phyloP scores from a whole-genome alignment of 2,888 invertebrate genomes.

The Chrysotoxum bicinctum region DNA sequence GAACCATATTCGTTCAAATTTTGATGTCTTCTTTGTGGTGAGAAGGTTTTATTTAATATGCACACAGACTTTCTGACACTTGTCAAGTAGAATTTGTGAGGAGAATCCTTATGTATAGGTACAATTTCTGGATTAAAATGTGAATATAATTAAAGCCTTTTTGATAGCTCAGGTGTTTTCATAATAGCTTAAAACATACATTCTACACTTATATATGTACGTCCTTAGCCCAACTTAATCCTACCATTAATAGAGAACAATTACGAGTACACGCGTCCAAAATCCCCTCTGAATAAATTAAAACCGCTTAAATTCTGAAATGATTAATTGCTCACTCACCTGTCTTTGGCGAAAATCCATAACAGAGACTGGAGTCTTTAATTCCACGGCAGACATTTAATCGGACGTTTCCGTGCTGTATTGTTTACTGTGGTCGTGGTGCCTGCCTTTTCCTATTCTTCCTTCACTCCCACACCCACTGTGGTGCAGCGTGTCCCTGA shows the following conservation, averaged over 20 bases:
- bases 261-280: neutral
- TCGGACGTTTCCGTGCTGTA: conserved; percentile 57
- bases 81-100: too few species aligned
- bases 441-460: neutral
- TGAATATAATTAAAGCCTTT: neutral
- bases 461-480: neutral
- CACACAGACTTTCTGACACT: too few species aligned
- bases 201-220: neutral
- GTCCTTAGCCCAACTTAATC: conserved; percentile 24
- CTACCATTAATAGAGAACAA: conserved; percentile 2
- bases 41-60: too few species aligned
- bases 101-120: too few species aligned
- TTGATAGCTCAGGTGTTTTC: neutral
- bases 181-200: neutral
- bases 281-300: conserved; percentile 36
- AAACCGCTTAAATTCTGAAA: conserved; percentile 47
- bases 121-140: too few species aligned
- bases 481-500: neutral
- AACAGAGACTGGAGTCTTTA: conserved; percentile 74
- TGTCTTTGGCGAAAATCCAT: conserved; percentile 75
- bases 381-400: conserved; percentile 74
- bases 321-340: conserved; percentile 74
- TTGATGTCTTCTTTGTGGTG: too few species aligned
- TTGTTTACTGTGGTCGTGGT: conserved; percentile 19
- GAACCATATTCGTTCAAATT: too few species aligned